Evolutionary conservation across 2,888 invertebrate species (phyloP), one percentile per base, ranked within the genome.

Genomic region (Amphimallon solstitiale): DNA sequence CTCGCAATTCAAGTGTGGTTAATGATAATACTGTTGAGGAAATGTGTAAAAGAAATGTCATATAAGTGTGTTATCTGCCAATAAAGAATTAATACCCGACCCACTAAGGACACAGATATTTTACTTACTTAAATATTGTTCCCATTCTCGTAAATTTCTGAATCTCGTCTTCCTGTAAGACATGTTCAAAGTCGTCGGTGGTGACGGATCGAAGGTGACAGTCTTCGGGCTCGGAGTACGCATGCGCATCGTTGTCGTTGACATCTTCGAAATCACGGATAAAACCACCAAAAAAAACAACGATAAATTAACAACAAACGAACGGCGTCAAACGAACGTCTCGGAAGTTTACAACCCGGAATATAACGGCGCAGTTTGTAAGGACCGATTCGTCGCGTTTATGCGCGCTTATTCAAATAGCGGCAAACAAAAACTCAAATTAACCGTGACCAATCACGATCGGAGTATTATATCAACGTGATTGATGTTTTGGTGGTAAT

Each of bases 161-260:
- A 79, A 80, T 62, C 72, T 72, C 63, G 73, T 64, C 66, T 83
- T 80, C 68, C 72, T 73, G 64, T 84, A 82, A 45, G 80, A 84
- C 79, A 83, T 85, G 78, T 86, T 87, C 72, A 78, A 68, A 72
- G 86, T 86, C 70, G 87, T 82, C 73, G 87, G 86, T 68, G 87
- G 85, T 70, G 87, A 85, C 70, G 87, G 87, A 79, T 88, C 87
- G 80, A 88, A 88, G 76, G 88, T 88, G 73, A 88, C 88, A 40
- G 87, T 85, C 80, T 88, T 88, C 70, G 88, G 88, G 80, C 87
- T 87, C 78, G 87, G 86, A 63, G 88, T 87, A 81, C 88, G 87
- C 84, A 85, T 86, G 85, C 88, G 87, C 84, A 87, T 84, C 73
- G 85, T 86, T 46, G 67, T 52, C 14, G 48, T 38, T 7, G 65